A percentile compares a stretch with the other conserved stretches of the same genome.
Conservation (phyloP, 2,797 vertebrate species). For the Cynopterus sphinx region DNA sequence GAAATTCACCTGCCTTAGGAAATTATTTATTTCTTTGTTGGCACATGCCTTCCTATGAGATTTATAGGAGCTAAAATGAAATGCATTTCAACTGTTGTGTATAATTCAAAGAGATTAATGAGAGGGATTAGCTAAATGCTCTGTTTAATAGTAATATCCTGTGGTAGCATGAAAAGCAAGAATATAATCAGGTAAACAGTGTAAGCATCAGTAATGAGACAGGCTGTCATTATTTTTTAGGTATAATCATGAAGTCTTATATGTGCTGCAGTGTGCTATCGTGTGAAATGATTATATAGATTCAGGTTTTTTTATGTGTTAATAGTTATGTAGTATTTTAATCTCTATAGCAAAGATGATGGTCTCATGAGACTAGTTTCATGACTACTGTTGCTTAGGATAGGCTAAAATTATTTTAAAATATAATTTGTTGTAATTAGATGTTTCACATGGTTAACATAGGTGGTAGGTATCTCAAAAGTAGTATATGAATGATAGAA, state of each 20-base stretch:
- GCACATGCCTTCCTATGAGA: background rate
- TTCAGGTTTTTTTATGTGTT: conserved; percentile 6
- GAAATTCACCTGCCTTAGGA: conserved; percentile 57
- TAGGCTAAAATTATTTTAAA: conserved; percentile 21
- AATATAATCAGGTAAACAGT: background rate
- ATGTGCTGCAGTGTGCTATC: background rate
- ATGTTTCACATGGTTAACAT: conserved; percentile 14
- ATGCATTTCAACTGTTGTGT: background rate
- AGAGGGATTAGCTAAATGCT: background rate
- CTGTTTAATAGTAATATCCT: background rate
- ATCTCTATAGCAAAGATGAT: background rate
- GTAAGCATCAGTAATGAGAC: background rate
- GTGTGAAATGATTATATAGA: background rate
- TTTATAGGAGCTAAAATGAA: background rate
- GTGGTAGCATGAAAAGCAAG: background rate
- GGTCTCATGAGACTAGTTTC: background rate
- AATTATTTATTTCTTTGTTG: conserved; percentile 11
- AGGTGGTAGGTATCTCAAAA: background rate
- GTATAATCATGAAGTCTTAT: background rate
- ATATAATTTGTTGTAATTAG: background rate
- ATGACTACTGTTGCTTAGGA: conserved; percentile 11
- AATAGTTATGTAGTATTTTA: background rate
- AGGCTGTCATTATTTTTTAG: background rate
- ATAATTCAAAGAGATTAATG: background rate
- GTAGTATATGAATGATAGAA: background rate